A percentile compares a stretch with the other conserved stretches of the same genome.
Evolutionary conservation across 2,888 invertebrate species (phyloP).

Genomic region (Eudemis profundana): DNA sequence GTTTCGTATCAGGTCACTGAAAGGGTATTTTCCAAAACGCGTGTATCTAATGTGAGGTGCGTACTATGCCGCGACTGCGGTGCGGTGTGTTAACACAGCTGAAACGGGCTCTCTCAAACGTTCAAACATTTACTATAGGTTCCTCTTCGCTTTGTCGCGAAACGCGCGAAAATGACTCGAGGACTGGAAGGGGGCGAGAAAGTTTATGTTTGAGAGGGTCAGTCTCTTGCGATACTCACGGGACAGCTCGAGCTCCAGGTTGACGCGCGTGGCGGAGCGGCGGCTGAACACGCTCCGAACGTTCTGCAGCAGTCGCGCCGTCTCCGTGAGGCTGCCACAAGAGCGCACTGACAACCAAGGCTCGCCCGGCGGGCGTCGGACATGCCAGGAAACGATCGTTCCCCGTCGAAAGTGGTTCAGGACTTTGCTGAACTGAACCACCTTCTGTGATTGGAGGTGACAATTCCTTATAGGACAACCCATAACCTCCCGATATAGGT

Average conservation of each 20-base stretch:
- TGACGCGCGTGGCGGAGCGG: conserved; percentile 90
- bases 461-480: conserved; percentile 13
- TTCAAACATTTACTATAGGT: not conserved
- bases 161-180: not conserved
- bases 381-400: not conserved
- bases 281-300: conserved; percentile 96
- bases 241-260: conserved; percentile 95
- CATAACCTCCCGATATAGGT: conserved; percentile 24
- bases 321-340: conserved; percentile 96
- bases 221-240: conserved; percentile 90
- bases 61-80: conserved; percentile 43
- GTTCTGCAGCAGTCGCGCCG: conserved; percentile 97
- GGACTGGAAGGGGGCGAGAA: not conserved
- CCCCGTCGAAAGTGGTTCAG: conserved; percentile 20
- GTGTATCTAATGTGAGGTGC: conserved; percentile 41
- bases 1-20: conserved; percentile 1
- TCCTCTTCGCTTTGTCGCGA: not conserved
- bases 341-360: conserved; percentile 66
- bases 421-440: conserved; percentile 23
- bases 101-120: conserved; percentile 20
- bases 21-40: conserved; percentile 13
- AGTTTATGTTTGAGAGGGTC: conserved; percentile 27
- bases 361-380: conserved; percentile 56
- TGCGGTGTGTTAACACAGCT: conserved; percentile 33
- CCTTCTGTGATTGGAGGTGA: conserved; percentile 27